Conservation (phyloP, 2,113 vertebrate species). For the Osmerus eperlanus region DNA sequence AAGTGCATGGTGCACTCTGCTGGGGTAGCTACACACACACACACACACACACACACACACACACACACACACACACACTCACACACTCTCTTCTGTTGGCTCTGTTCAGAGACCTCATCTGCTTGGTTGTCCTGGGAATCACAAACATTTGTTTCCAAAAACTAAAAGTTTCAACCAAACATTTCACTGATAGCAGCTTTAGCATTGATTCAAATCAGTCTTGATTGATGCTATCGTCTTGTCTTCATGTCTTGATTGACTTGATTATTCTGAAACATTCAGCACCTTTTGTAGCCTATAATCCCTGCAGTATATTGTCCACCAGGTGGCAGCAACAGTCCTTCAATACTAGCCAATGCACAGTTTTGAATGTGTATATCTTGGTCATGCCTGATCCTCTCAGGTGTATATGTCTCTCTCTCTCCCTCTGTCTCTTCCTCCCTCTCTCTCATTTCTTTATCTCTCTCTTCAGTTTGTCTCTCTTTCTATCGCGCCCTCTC, state of each 20-base stretch:
- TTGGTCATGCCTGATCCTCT: background rate
- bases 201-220: no score
- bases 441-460: no score
- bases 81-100: background rate
- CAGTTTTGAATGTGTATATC: background rate
- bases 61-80: background rate
- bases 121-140: background rate
- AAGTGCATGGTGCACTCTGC: conserved; percentile 99
- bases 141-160: no score
- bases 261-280: no score
- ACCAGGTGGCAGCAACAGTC: conserved; percentile 66
- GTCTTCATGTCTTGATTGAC: no score
- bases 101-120: background rate
- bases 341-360: conserved; percentile 6
- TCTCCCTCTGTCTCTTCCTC: no score
- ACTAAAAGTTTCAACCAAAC: no score
- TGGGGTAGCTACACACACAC: conserved; percentile 57
- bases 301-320: conserved; percentile 18
- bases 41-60: conserved; percentile 12
- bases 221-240: no score
- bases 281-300: no score
- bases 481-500: no score
- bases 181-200: no score
- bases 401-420: background rate
- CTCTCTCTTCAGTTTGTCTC: no score